Base-by-base conservation (phyloP, 1,140 invertebrate genomes). In the Hycleus cichorii region DNA sequence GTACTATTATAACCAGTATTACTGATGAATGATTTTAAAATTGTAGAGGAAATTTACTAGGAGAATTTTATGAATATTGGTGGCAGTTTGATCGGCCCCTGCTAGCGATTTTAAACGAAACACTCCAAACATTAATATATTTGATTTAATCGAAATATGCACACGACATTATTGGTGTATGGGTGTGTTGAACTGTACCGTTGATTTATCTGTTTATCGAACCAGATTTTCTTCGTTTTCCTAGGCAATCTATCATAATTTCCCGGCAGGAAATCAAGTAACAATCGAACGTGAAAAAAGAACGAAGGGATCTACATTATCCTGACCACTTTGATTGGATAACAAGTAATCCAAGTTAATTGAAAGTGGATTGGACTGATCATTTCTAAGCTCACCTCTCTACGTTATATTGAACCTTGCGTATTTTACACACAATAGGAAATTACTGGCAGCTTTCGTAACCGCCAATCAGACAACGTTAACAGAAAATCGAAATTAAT, bases 311-410 rank as follows among this genome's bases (percentile, higher is more conserved):
- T 40, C 57, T 49, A 39, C 48, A 60, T 64, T 62, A 58, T 64
- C 59, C 56, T 51, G 56, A 43, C 62, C 45, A 49, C 47, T 60
- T 57, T 68, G 64, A 66, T 66, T 68, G 66, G 66, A 68, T 68
- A 68, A 68, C 66, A 68, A 68, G 60, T 68, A 68, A 68, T 68
- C 66, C 59, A 49, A 64, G 60, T 66, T 68, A 68, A 68, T 68
- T 68, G 66, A 68, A 68, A 68, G 63, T 66, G 64, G 64, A 68
- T 58, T 55, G 64, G 60, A 65, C 63, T 68, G 64, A 68, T 68
- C 57, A 63, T 63, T 56, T 51, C 45, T 52, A 47, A 58, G 48
- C 50, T 60, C 58, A 58, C 58, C 58, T 63, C 44, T 4, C 32
- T 32, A 32, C 52, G 1, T 18, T 18, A 18, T 18, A 18, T 18